Base-by-base conservation (phyloP, 2,113 vertebrate species). In the Gymnocephalus cernua region DNA sequence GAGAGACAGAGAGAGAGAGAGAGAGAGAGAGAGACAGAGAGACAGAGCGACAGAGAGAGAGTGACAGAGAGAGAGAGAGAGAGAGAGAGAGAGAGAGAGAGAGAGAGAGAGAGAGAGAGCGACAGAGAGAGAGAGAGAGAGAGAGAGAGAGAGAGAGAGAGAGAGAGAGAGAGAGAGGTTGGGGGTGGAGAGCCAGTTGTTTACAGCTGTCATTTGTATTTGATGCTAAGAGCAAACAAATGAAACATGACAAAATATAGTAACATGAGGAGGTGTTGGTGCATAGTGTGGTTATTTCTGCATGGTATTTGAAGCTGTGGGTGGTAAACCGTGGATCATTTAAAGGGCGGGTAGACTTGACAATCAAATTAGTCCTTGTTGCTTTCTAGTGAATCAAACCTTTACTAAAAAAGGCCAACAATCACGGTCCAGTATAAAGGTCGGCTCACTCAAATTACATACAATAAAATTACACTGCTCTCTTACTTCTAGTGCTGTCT, bases 151-250 rank as follows among this genome's bases (percentile, higher is more conserved):
- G 44, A 45, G 44, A 13, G 44, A 45, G 14, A 41, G 14, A 3
- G 21, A 16, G 45, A 47, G 4, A 47, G 0, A 47, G 45, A 47
- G 45, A 47, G 45, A 16, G 45, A 16, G 45, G 15, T 13, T 15
- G 1, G 12, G 13, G 47, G 16, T 50, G 14, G 74, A 71, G 58
- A 73, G 75, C 29, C 47, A 83, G 80, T 86, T 88, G 83, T 87
- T 89, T 87, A 88, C 82, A 85, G 67, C 87, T 90, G 89, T 88
- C 89, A 89, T 80, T 83, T 84, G 79, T 83, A 86, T 89, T 90
- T 86, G 58, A 14, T 84, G 66, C 66, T 81, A 47, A 83, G 67
- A 67, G 72, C 38, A 67, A 80, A 76, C 25, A 84, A 90, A 91
- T 86, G 67, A 87, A 90, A 92, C 71, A 78, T 91, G 90, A 89